Evolutionary conservation across 2,797 vertebrate species (phyloP), one percentile per base, ranked within the genome.

Genomic region (Gallinago stenura): DNA sequence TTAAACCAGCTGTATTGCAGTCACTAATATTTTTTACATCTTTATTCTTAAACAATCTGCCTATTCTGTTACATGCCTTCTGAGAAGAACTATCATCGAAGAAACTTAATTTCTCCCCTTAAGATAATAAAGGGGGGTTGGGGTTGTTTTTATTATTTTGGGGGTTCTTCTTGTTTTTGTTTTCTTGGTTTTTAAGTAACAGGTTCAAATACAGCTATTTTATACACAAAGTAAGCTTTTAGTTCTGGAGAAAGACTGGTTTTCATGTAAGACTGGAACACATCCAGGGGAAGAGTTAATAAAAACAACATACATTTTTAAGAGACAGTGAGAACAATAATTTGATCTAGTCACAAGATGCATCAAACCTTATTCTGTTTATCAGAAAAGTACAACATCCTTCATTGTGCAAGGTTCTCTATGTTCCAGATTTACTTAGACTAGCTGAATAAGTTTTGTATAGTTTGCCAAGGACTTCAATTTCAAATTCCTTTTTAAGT

Each of bases 401-500:
- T 71, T 89, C 41, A 77, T 26, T 61, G 68, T 65, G 51, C 13
- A 64, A 14, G 68, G 26, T 41, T 50, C 46, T 75, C 30, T 33
- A 24, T 6, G 10, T 20, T 73, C 22, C 72, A 71, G 56, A 83
- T 77, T 60, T 75, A 83, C 76, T 94, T 70, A 57, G 31, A 77
- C 17, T 73, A 45, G 24, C n/a, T 62, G 65, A 76, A 3, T 61
- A 88, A 72, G 33, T 53, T 83, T 14, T 15, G 10, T 25, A 6
- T 64, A 82, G 80, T 86, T 92, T 53, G 71, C 62, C 68, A 91
- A 85, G 46, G 22, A 94, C 48, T 77, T 87, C 10, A 58, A 83
- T 80, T 95, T 85, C 37, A 53, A 89, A 69, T 75, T 91, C 65
- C 71, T 75, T 96, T 92, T 73, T 46, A 82, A 90, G 76, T 60